Evolutionary conservation across 2,113 vertebrate species (phyloP).

Genomic region (Elephantulus edwardii): DNA sequence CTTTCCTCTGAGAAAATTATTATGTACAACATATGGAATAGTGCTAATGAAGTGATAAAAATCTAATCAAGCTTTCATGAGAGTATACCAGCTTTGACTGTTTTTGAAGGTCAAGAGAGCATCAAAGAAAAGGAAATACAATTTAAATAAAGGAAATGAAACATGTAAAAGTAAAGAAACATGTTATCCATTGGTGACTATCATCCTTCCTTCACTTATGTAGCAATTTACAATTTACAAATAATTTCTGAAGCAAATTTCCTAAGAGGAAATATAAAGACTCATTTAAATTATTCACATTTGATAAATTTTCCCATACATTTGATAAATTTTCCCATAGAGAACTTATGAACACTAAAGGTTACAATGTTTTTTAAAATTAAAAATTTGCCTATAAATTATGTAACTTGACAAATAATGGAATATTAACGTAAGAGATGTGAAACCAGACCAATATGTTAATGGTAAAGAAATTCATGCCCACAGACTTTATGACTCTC

Average conservation of each 20-base stretch:
- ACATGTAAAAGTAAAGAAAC: conserved; percentile 35
- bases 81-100: conserved; percentile 1
- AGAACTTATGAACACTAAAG: too few species aligned
- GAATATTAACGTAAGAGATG: conserved; percentile 36
- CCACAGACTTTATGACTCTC: not conserved
- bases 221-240: conserved; percentile 36
- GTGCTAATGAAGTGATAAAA: conserved; percentile 45
- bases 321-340: conserved; percentile 45
- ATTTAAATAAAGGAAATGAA: conserved; percentile 60
- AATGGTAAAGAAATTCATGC: conserved; percentile 18
- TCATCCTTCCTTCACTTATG: conserved; percentile 22
- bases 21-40: conserved; percentile 12
- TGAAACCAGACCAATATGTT: conserved; percentile 44
- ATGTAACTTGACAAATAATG: too few species aligned
- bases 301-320: conserved; percentile 47
- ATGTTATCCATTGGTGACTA: conserved; percentile 6
- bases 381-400: conserved; percentile 27
- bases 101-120: conserved; percentile 44
- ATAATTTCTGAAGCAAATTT: conserved; percentile 54
- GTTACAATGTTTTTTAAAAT: too few species aligned
- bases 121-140: conserved; percentile 47
- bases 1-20: not conserved
- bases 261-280: conserved; percentile 45
- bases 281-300: conserved; percentile 50
- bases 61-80: conserved; percentile 22